These are phyloP conservation scores for Andricus curvator DNA, from an alignment of 2,888 invertebrate genomes.

Conservation along the genomic window DNA sequence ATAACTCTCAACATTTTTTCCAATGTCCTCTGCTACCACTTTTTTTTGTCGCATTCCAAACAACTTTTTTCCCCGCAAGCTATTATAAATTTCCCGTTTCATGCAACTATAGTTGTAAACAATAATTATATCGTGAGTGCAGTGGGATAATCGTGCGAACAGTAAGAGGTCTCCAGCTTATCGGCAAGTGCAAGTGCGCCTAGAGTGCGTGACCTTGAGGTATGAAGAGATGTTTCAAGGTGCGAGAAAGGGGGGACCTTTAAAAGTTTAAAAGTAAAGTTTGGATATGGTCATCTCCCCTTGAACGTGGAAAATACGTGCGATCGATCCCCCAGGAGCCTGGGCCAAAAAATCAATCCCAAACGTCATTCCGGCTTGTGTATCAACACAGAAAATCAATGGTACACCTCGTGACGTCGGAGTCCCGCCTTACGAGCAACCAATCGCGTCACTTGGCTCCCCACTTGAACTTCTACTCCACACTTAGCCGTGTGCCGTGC, in stretches of 20 bases:
- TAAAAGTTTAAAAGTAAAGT: too few relatives aligned
- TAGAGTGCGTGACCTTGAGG: slow-evolving; percentile 19
- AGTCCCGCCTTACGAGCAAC: slow-evolving; percentile 72
- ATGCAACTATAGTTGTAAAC: neutral
- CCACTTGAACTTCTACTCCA: slow-evolving; percentile 29
- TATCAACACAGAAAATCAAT: slow-evolving; percentile 77
- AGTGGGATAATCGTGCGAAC: neutral
- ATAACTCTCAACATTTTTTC: too few relatives aligned
- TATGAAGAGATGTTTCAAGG: neutral
- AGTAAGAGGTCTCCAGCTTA: neutral
- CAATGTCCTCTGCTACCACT: too few relatives aligned
- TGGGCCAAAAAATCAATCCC: slow-evolving; percentile 65
- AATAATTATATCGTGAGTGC: neutral
- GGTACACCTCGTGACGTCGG: slow-evolving; percentile 73
- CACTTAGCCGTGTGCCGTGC: slow-evolving; percentile 22
- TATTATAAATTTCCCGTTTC: too few relatives aligned
- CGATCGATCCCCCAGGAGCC: slow-evolving; percentile 56
- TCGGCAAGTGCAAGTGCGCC: slow-evolving; percentile 12
- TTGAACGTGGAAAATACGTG: slow-evolving; percentile 41
- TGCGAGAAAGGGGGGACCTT: neutral
- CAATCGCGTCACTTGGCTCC: slow-evolving; percentile 61
- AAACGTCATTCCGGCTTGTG: slow-evolving; percentile 64
- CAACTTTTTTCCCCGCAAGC: too few relatives aligned
- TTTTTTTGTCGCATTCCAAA: too few relatives aligned
- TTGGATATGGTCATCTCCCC: slow-evolving; percentile 32